Conservation (phyloP, 2,888 invertebrate genomes). For the Masnerella sp. region DNA sequence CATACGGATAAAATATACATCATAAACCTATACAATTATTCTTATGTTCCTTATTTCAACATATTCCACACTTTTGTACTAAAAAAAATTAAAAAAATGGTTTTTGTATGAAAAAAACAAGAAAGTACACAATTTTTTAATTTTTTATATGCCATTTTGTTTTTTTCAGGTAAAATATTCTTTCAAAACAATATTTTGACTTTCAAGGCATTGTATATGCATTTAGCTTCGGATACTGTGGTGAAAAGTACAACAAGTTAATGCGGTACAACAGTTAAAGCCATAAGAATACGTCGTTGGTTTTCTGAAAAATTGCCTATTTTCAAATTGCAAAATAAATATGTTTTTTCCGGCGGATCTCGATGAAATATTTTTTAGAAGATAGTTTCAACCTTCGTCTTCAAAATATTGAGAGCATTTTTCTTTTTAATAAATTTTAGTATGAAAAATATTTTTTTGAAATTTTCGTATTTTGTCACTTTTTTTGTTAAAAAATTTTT, state of each 20-base stretch:
- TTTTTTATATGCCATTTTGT: not conserved
- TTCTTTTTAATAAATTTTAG: slow-evolving; percentile 4
- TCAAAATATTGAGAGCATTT: not conserved
- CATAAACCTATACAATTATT: no score
- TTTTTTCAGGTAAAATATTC: slow-evolving; percentile 5
- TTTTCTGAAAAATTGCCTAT: no score
- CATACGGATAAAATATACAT: no score
- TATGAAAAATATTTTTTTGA: slow-evolving; percentile 1
- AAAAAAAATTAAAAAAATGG: no score
- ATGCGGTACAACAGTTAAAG: no score
- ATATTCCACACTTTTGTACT: no score
- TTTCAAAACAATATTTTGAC: slow-evolving; percentile 4
- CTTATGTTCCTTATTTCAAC: no score
- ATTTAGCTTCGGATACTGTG: slow-evolving; percentile 8
- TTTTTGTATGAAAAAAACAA: no score
- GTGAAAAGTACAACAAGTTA: slow-evolving; percentile 5
- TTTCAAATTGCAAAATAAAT: slow-evolving; percentile 7
- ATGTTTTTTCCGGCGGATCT: no score
- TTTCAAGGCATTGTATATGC: slow-evolving; percentile 5
- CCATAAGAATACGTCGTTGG: not conserved
- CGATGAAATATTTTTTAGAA: slow-evolving; percentile 1
- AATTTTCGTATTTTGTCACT: not conserved
- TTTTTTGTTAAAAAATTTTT: not conserved
- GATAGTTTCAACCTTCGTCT: not conserved
- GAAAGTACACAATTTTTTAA: no score